phyloP scores from a whole-genome alignment of 2,113 vertebrate species.

The Epinephelus lanceolatus region DNA sequence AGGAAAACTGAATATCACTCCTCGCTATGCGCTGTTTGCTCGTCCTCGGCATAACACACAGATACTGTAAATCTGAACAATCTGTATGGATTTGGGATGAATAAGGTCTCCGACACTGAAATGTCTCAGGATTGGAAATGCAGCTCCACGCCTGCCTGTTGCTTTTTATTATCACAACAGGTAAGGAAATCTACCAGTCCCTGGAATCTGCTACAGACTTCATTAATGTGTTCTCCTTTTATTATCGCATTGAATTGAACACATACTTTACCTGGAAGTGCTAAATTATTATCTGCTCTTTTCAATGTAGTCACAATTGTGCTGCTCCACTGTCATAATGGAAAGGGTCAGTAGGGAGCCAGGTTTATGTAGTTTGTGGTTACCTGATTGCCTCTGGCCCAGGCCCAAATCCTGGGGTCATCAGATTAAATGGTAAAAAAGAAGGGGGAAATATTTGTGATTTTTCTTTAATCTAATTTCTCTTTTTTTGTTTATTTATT shows the following conservation, averaged over 20 bases:
- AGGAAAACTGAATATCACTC: slow-evolving; percentile 25
- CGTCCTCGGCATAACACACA: background rate
- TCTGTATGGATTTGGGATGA: slow-evolving; percentile 52
- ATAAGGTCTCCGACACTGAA: slow-evolving; percentile 61
- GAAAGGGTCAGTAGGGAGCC: background rate
- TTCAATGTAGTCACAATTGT: background rate
- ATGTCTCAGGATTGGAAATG: slow-evolving; percentile 84
- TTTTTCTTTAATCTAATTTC: background rate
- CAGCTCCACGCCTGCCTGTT: slow-evolving; percentile 75
- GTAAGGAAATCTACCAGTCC: slow-evolving; percentile 58
- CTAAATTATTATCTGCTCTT: background rate
- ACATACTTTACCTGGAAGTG: background rate
- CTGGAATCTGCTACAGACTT: background rate
- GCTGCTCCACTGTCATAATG: background rate
- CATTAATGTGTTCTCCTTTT: background rate
- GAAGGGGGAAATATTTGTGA: background rate
- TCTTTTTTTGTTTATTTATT: background rate
- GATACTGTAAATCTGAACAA: background rate
- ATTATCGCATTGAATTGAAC: background rate
- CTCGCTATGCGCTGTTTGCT: background rate
- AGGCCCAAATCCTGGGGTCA: background rate
- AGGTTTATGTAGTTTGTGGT: background rate
- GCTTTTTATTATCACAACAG: slow-evolving; percentile 78
- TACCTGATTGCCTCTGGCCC: background rate
- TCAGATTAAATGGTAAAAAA: background rate